A percentile compares a stretch with the other conserved stretches of the same genome.
Conservation (phyloP, 2,113 vertebrate genomes). For the Eptatretus burgeri region DNA sequence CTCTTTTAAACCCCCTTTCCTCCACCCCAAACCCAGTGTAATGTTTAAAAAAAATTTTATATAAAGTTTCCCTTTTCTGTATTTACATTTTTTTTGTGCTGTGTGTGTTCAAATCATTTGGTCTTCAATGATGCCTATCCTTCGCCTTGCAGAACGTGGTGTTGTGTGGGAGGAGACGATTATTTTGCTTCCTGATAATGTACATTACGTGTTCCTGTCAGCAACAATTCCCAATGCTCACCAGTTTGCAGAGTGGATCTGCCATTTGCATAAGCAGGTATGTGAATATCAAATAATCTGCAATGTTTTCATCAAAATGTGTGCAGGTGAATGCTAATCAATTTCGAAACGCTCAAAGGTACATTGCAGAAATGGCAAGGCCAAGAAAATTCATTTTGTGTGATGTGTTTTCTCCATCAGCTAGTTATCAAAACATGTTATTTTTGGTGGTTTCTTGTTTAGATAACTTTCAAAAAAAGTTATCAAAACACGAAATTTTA, state of each 20-base stretch:
- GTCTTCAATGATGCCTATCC: background rate
- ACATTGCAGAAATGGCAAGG: too few species aligned
- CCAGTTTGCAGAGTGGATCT: constrained; percentile 97
- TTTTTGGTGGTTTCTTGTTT: too few species aligned
- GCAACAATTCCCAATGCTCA: constrained; percentile 89
- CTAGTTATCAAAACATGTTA: too few species aligned
- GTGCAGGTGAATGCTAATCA: too few species aligned
- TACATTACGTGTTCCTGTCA: constrained; percentile 88
- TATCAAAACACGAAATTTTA: too few species aligned
- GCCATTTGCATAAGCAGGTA: constrained; percentile 86
- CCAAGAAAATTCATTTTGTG: too few species aligned
- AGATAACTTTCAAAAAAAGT: too few species aligned
- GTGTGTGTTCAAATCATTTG: constrained; percentile 5
- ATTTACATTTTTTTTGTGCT: background rate
- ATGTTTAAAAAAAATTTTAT: background rate
- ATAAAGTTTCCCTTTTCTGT: background rate
- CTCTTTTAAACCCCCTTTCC: too few species aligned
- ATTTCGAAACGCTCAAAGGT: too few species aligned
- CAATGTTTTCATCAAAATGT: too few species aligned
- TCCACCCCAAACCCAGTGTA: too few species aligned
- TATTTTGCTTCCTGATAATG: constrained; percentile 88
- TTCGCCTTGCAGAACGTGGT: constrained; percentile 40
- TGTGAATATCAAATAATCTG: background rate
- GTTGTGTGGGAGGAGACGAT: constrained; percentile 99
- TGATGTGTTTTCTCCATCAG: too few species aligned